A percentile compares a stretch with the other conserved stretches of the same genome.
Conservation (phyloP, 2,113 vertebrate genomes). For the Brevimyrus niger region DNA sequence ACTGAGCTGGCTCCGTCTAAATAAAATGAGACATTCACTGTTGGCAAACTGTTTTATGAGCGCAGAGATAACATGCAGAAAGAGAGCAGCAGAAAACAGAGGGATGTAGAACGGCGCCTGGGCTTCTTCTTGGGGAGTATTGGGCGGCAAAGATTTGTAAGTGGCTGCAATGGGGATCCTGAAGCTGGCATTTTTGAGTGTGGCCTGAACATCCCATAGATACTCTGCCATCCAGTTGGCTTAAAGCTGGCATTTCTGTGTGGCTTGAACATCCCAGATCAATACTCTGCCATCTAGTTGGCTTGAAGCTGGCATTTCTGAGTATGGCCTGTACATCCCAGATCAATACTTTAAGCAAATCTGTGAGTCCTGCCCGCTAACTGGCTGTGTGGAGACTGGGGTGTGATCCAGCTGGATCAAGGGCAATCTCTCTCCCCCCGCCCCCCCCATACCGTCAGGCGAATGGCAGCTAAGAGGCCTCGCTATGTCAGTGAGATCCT, state of each 20-base stretch:
- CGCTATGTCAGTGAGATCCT: background rate
- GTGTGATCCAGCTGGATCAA: background rate
- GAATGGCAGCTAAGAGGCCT: background rate
- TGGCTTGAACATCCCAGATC: background rate
- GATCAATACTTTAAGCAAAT: background rate
- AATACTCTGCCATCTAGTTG: background rate
- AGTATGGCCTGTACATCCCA: background rate
- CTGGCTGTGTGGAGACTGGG: background rate
- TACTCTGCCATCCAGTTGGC: background rate
- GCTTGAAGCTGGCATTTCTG: background rate
- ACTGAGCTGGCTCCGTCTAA: background rate
- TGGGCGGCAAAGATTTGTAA: background rate
- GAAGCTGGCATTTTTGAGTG: background rate
- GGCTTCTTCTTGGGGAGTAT: background rate
- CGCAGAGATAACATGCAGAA: background rate
- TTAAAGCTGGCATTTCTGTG: background rate
- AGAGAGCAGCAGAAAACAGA: background rate
- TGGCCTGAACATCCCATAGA: background rate
- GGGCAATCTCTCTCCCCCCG: background rate
- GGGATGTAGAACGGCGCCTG: background rate
- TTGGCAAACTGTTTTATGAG: constrained; percentile 2
- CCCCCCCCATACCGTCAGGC: background rate
- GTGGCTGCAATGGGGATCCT: background rate
- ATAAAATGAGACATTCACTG: constrained; percentile 1
- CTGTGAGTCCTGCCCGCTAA: background rate